Conservation (phyloP, 2,797 vertebrate species). For the Apodemus agrarius region DNA sequence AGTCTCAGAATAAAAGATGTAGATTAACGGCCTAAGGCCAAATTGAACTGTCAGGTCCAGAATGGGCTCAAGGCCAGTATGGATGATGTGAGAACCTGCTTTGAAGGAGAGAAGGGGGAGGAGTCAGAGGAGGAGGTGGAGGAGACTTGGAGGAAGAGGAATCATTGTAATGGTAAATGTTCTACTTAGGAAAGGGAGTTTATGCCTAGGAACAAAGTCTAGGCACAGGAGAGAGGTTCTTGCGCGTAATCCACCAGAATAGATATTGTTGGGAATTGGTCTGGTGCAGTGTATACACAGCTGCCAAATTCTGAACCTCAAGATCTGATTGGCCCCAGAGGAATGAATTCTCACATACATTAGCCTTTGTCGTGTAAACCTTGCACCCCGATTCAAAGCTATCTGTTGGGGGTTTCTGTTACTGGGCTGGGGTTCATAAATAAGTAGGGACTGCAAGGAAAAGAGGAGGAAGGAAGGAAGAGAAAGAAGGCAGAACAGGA, state of each 20-base stretch:
- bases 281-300: neutral
- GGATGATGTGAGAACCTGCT: neutral
- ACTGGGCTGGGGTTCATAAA: neutral
- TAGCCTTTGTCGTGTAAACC: neutral
- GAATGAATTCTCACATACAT: neutral
- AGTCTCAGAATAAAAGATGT: neutral
- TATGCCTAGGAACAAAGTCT: neutral
- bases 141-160: neutral
- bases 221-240: neutral
- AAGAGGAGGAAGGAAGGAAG: neutral
- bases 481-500: neutral
- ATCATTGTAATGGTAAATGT: neutral
- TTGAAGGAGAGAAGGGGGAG: neutral
- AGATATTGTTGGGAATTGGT: neutral
- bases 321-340: neutral
- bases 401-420: neutral
- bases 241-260: neutral
- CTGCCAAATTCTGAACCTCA: neutral
- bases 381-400: neutral
- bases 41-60: neutral
- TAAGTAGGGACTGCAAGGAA: neutral
- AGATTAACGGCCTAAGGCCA: neutral
- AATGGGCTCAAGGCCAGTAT: neutral
- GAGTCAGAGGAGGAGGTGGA: neutral
- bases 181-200: neutral